Conservation (phyloP, 2,888 invertebrate genomes). For the Cacoxenus indagator region DNA sequence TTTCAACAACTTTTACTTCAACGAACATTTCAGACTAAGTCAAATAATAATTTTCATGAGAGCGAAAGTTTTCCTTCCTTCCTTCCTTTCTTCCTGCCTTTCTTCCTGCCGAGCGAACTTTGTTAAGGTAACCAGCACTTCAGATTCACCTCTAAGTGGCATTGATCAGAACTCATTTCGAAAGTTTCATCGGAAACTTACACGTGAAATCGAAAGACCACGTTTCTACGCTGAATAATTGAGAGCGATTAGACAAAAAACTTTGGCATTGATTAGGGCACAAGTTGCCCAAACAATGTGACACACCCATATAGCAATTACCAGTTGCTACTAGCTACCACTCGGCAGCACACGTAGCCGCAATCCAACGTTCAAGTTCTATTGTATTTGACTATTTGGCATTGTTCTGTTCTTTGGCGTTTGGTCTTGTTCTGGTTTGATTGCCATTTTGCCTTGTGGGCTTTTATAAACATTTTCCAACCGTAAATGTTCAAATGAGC, state of each 20-base stretch:
- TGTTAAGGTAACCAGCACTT: conserved; percentile 43
- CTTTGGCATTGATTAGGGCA: conserved; percentile 67
- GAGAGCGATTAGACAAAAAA: conserved; percentile 68
- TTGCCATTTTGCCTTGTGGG: conserved; percentile 21
- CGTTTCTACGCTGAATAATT: conserved; percentile 69
- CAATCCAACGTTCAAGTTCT: neutral
- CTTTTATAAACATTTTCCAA: conserved; percentile 60
- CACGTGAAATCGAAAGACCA: conserved; percentile 68
- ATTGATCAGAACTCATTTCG: conserved; percentile 10
- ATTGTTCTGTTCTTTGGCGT: conserved; percentile 14
- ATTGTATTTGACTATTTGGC: conserved; percentile 20
- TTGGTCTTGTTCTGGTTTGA: conserved; percentile 21
- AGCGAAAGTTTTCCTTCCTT: conserved; percentile 61
- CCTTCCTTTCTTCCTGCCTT: too few species aligned
- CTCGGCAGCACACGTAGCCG: neutral
- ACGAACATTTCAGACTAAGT: conserved; percentile 34
- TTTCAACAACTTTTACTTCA: neutral
- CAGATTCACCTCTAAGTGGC: conserved; percentile 17
- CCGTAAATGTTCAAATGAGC: conserved; percentile 65
- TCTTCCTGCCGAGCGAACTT: too few species aligned
- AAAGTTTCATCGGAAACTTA: conserved; percentile 2
- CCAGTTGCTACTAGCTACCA: conserved; percentile 2
- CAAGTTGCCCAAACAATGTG: conserved; percentile 56
- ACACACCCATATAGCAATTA: neutral
- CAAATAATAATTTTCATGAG: conserved; percentile 50